phyloP scores from a whole-genome alignment of 1,140 invertebrate genomes.

The Trichoplusia ni region DNA sequence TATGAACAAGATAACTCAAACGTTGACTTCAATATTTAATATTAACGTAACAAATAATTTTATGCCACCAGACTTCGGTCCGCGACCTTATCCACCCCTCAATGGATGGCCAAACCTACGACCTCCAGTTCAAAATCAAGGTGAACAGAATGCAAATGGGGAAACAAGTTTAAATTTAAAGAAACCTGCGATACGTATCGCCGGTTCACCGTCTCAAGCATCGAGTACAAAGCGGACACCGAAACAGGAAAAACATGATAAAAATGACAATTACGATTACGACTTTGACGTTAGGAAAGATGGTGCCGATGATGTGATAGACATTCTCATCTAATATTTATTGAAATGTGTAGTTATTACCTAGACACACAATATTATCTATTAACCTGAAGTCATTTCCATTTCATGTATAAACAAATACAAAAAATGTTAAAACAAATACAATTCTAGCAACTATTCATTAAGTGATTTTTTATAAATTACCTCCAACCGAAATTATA shows the following conservation, averaged over 20 bases:
- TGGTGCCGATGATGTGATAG: not conserved
- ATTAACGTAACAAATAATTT: no score
- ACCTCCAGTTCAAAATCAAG: slow-evolving; percentile 11
- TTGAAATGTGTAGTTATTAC: no score
- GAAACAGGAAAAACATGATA: not conserved
- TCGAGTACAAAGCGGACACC: not conserved
- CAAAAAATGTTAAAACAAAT: no score
- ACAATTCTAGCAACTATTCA: no score
- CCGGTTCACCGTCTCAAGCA: not conserved
- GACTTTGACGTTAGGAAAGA: slow-evolving; percentile 1
- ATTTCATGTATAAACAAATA: no score
- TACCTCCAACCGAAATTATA: no score
- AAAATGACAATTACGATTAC: not conserved
- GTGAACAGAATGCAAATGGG: not conserved
- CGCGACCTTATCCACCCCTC: not conserved
- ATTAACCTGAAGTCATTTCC: no score
- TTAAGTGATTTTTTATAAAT: no score
- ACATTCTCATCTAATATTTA: not conserved
- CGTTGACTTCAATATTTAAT: no score
- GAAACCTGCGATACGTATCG: not conserved
- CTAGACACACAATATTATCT: no score
- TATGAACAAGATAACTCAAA: no score
- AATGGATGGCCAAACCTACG: not conserved
- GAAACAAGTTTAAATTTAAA: slow-evolving; percentile 5
- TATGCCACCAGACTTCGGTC: no score